Percentiles rank a stretch among this genome's conserved stretches.
Conservation (phyloP, 2,797 vertebrate genomes). For the Aphelocoma californica region DNA sequence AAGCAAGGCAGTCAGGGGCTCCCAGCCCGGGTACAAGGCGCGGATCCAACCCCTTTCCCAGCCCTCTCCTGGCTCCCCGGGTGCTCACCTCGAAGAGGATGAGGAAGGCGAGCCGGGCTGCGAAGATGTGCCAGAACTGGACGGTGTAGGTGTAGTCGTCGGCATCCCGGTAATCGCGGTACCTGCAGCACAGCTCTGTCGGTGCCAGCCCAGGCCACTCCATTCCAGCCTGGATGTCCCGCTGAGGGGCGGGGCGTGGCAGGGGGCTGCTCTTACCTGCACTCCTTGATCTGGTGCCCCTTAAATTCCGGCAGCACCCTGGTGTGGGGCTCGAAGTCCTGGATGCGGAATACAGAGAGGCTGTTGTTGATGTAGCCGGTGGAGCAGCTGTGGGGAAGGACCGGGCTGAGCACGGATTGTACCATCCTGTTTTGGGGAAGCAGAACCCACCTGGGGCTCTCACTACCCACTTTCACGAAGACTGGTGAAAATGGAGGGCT, state of each 20-base stretch:
- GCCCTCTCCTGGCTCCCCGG: background rate
- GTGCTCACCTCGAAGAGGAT: conserved; percentile 89
- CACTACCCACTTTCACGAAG: background rate
- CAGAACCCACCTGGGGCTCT: background rate
- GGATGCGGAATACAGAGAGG: conserved; percentile 80
- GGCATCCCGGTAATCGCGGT: conserved; percentile 86
- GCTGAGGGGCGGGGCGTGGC: background rate
- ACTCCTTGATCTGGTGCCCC: conserved; percentile 66
- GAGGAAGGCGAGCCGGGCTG: conserved; percentile 88
- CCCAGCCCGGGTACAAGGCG: accelerated
- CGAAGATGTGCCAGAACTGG: conserved; percentile 92
- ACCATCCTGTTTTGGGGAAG: background rate
- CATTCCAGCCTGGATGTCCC: accelerated
- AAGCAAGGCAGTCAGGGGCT: background rate
- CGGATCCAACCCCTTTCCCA: background rate
- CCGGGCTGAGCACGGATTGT: accelerated
- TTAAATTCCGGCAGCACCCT: background rate
- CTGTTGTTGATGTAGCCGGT: conserved; percentile 89
- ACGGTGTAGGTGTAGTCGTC: conserved; percentile 80
- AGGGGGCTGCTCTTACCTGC: conserved; percentile 80
- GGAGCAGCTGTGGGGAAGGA: conserved; percentile 80
- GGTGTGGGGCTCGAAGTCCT: conserved; percentile 63
- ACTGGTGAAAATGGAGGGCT: background rate
- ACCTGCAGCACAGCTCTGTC: conserved; percentile 66
- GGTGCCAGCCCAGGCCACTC: accelerated